Evolutionary conservation across 2,797 vertebrate species (phyloP).

Genomic region (Alfaro cultratus): DNA sequence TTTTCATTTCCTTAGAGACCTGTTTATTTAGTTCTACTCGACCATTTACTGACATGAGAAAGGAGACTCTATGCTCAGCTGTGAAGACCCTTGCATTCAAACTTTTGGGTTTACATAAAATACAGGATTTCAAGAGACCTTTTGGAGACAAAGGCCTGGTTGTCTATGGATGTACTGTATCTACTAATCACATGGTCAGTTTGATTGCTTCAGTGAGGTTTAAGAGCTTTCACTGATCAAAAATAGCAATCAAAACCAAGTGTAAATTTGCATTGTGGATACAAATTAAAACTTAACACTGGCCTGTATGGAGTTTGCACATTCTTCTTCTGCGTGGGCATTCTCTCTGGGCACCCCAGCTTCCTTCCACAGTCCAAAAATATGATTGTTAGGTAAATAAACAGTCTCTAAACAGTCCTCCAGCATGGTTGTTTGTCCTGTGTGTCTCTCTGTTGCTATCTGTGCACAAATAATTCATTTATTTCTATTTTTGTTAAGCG

Average conservation of each 20-base stretch:
- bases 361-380: neutral
- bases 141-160: neutral
- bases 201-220: neutral
- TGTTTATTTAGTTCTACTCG: slow-evolving; percentile 20
- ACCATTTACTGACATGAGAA: slow-evolving; percentile 11
- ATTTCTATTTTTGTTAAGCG: neutral
- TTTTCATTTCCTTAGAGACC: slow-evolving; percentile 1
- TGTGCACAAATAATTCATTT: neutral
- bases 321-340: no score
- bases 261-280: neutral
- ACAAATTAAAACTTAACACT: no score
- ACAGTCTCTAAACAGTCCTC: neutral
- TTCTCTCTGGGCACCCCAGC: neutral
- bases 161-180: neutral
- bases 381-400: neutral
- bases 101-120: neutral
- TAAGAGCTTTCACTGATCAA: neutral
- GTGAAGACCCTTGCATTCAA: neutral
- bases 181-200: neutral
- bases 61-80: neutral
- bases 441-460: neutral
- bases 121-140: neutral
- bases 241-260: neutral
- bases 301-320: neutral
- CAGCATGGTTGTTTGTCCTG: neutral